These are phyloP conservation scores for Sitodiplosis mosellana DNA, from an alignment of 1,140 invertebrate species.

Conservation along the genomic window DNA sequence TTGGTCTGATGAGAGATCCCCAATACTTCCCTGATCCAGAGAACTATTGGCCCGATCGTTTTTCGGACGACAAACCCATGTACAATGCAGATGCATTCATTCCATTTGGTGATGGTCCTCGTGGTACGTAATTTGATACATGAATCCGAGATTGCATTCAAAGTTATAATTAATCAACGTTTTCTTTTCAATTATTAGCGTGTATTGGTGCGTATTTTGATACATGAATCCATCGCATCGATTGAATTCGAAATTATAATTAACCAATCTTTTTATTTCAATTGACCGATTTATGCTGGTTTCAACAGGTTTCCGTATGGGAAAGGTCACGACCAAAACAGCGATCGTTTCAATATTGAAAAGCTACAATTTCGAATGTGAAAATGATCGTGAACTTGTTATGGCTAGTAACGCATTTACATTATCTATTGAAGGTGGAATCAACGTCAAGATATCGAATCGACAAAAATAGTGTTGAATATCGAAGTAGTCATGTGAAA, in stretches of 20 bases:
- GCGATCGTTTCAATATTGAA: neutral
- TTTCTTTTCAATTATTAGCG: slow-evolving; percentile 17
- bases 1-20: slow-evolving; percentile 29
- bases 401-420: neutral
- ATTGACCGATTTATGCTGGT: neutral
- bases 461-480: too few species aligned
- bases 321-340: neutral
- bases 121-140: slow-evolving; percentile 22
- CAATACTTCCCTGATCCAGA: slow-evolving; percentile 42
- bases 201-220: slow-evolving; percentile 34
- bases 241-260: too few species aligned
- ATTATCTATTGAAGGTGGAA: neutral
- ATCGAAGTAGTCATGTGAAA: too few species aligned
- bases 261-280: too few species aligned
- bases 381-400: neutral
- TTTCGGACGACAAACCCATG: slow-evolving; percentile 28
- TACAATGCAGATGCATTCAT: slow-evolving; percentile 28
- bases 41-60: slow-evolving; percentile 42
- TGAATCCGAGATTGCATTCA: too few species aligned
- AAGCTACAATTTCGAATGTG: neutral
- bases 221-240: too few species aligned
- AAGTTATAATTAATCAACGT: too few species aligned
- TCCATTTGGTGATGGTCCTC: slow-evolving; percentile 47
- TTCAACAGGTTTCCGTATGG: neutral
- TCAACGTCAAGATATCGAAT: neutral